Evolutionary conservation across 2,888 invertebrate species (phyloP).

Genomic region (Blastobasis adustella): DNA sequence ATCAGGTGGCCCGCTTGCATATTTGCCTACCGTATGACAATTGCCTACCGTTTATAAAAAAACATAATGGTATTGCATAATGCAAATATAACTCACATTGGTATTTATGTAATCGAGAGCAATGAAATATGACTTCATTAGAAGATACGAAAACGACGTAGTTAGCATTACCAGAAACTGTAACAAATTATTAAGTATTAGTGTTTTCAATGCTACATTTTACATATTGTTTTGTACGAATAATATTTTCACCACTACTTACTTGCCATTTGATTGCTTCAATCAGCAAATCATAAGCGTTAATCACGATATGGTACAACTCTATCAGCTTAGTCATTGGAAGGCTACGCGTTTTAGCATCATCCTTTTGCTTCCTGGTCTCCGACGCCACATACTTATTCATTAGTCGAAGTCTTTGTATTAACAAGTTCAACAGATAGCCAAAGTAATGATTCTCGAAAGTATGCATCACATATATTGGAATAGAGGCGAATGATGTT

Average conservation of each 20-base stretch:
- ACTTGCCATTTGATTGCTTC: slow-evolving; percentile 57
- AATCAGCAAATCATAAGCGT: slow-evolving; percentile 37
- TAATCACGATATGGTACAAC: slow-evolving; percentile 39
- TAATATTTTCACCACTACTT: slow-evolving; percentile 5
- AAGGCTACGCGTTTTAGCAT: slow-evolving; percentile 13
- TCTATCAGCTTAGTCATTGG: slow-evolving; percentile 40
- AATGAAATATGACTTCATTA: not conserved
- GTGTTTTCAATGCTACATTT: not conserved
- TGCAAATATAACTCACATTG: too few species aligned
- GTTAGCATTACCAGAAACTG: not conserved
- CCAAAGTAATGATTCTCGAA: slow-evolving; percentile 39
- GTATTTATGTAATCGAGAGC: too few species aligned
- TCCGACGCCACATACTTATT: slow-evolving; percentile 36
- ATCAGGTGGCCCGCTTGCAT: too few species aligned
- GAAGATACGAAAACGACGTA: not conserved
- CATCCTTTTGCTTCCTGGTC: slow-evolving; percentile 18
- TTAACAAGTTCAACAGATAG: slow-evolving; percentile 38
- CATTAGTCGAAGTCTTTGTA: slow-evolving; percentile 37
- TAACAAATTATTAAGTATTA: not conserved
- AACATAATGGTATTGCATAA: too few species aligned
- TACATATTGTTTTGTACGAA: not conserved
- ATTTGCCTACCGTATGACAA: too few species aligned
- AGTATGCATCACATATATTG: slow-evolving; percentile 22
- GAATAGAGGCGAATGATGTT: slow-evolving; percentile 13
- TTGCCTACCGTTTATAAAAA: too few species aligned